Conservation (phyloP, 2,797 vertebrate species). For the Todus mexicanus region DNA sequence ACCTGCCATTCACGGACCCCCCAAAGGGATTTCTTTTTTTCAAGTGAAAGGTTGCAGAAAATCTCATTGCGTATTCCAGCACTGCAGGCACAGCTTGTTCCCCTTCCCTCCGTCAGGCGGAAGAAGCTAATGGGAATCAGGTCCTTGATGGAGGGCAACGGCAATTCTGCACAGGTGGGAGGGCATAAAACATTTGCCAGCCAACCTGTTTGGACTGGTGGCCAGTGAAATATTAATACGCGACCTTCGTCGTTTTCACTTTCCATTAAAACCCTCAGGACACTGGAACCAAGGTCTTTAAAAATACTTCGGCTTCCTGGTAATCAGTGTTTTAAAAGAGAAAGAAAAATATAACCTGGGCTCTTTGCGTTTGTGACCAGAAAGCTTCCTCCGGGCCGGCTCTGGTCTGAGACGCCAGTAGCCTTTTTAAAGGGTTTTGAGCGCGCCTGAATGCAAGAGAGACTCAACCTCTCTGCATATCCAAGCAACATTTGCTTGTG, state of each 20-base stretch:
- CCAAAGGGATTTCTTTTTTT: slow-evolving; percentile 27
- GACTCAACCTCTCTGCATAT: not conserved
- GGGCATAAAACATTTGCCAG: not conserved
- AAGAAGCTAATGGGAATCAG: not conserved
- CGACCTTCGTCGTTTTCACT: slow-evolving; percentile 22
- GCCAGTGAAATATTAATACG: slow-evolving; percentile 38
- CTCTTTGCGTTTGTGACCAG: not conserved
- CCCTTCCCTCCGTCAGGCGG: not conserved
- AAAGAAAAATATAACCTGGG: not conserved
- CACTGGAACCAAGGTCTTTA: not conserved
- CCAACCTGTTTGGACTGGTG: not conserved
- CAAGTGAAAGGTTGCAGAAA: slow-evolving; percentile 31
- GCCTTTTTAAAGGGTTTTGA: not conserved
- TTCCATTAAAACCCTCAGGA: slow-evolving; percentile 11
- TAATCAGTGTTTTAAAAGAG: not conserved
- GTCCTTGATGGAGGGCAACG: slow-evolving; percentile 20
- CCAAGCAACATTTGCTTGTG: not conserved
- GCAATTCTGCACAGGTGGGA: not conserved
- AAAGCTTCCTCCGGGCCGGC: not conserved
- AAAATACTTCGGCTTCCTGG: not conserved
- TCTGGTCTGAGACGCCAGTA: not conserved
- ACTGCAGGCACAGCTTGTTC: not conserved
- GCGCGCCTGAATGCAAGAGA: not conserved
- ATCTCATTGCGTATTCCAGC: slow-evolving; percentile 38
- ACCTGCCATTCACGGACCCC: slow-evolving; percentile 41